Percentiles rank a stretch among this genome's conserved stretches.
Conservation (phyloP, 2,113 vertebrate genomes). For the Muntiacus muntjak region DNA sequence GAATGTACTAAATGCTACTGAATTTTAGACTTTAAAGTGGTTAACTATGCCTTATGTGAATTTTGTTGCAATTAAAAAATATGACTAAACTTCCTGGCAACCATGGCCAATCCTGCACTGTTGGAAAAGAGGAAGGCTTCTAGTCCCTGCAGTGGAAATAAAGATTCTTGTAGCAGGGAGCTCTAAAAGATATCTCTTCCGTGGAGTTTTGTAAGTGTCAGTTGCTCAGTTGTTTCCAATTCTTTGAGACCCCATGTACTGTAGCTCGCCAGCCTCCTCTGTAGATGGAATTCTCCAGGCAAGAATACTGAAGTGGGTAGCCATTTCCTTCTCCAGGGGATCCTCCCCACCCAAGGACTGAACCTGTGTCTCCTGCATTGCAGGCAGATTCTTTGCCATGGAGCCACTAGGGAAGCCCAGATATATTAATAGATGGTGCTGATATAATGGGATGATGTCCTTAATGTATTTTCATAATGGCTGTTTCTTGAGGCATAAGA, state of each 20-base stretch:
- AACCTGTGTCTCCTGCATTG: background rate
- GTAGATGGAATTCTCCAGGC: background rate
- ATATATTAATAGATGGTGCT: background rate
- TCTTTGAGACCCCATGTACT: background rate
- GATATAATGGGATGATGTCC: background rate
- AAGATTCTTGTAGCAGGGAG: background rate
- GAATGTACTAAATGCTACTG: background rate
- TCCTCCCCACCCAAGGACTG: background rate
- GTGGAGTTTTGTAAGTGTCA: background rate
- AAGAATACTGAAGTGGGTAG: background rate
- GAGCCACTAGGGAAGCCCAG: background rate
- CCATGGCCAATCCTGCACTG: background rate
- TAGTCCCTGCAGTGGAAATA: background rate
- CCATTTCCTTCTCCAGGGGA: background rate
- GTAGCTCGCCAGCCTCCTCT: background rate
- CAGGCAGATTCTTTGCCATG: background rate
- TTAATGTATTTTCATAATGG: background rate
- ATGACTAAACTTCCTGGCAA: background rate
- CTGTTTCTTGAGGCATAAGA: background rate
- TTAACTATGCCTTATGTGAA: background rate
- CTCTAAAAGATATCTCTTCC: background rate
- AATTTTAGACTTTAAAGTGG: background rate
- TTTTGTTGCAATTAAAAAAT: background rate
- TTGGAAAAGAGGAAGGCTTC: background rate
- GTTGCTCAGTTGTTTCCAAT: background rate